These are phyloP conservation scores for Serinus canaria DNA, from an alignment of 2,113 vertebrate genomes.

Conservation along the genomic window DNA sequence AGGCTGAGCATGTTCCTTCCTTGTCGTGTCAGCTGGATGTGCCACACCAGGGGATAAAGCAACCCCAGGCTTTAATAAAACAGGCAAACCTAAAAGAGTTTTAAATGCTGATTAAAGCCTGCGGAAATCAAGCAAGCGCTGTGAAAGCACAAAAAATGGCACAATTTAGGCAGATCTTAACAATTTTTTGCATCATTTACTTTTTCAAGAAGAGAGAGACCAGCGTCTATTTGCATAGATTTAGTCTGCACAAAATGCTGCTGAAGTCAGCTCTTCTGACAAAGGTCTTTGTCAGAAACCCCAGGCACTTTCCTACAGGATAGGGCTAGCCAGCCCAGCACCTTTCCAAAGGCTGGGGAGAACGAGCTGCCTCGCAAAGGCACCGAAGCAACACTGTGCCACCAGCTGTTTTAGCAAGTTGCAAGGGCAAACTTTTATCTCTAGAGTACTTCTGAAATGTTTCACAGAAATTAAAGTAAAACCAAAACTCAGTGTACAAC, in stretches of 20 bases:
- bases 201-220: background rate
- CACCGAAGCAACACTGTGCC: background rate
- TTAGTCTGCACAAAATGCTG: background rate
- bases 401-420: background rate
- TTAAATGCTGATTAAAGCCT: background rate
- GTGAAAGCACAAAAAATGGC: background rate
- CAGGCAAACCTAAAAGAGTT: background rate
- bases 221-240: background rate
- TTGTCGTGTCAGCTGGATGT: background rate
- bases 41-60: background rate
- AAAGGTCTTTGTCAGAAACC: background rate
- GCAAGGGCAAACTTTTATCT: background rate
- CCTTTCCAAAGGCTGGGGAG: background rate
- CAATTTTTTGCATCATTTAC: background rate
- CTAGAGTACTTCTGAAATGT: background rate
- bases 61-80: background rate
- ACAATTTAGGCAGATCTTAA: background rate
- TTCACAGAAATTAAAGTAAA: constrained; percentile 22
- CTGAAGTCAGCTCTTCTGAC: background rate
- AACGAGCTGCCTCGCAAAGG: rapidly evolving
- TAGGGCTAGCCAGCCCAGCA: background rate
- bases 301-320: rapidly evolving
- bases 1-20: rapidly evolving
- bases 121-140: background rate
- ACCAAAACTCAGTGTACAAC: background rate